Percentiles rank a stretch among this genome's conserved stretches.
These are phyloP conservation scores for Euspilapteryx auroguttella DNA, from an alignment of 2,888 invertebrate species.

Conservation along the genomic window DNA sequence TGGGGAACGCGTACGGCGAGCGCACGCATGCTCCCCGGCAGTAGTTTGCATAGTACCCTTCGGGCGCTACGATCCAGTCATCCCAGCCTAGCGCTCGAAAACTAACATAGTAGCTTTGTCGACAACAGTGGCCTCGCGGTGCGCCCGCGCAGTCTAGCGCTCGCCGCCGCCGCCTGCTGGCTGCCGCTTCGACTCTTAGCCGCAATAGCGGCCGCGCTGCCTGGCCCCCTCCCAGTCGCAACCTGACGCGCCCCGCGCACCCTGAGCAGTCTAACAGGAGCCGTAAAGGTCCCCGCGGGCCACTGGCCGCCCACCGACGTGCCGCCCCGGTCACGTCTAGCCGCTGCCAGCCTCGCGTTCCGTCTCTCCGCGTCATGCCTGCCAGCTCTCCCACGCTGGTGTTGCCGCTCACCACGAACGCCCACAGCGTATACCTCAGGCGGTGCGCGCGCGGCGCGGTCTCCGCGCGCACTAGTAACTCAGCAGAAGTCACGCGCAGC, in stretches of 20 bases:
- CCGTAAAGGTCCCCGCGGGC: constrained; percentile 63
- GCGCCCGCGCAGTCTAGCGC: constrained; percentile 80
- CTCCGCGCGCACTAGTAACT: constrained; percentile 70
- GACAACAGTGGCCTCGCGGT: constrained; percentile 68
- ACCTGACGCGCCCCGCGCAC: constrained; percentile 72
- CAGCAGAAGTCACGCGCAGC: constrained; percentile 75
- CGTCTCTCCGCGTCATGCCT: constrained; percentile 56
- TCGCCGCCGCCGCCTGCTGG: constrained; percentile 73
- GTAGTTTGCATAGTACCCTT: constrained; percentile 92
- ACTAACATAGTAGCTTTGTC: constrained; percentile 88
- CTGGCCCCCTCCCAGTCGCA: constrained; percentile 58
- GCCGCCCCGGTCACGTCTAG: constrained; percentile 81
- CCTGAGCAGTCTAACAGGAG: constrained; percentile 85
- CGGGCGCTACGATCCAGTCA: constrained; percentile 91
- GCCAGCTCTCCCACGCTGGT: constrained; percentile 56
- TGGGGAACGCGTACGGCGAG: constrained; percentile 81
- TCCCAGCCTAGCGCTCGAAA: constrained; percentile 92
- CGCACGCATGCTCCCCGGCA: constrained; percentile 89
- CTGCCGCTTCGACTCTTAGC: constrained; percentile 71
- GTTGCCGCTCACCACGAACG: constrained; percentile 69
- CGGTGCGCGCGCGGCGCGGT: constrained; percentile 24
- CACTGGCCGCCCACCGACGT: constrained; percentile 66
- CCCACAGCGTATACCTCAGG: constrained; percentile 68
- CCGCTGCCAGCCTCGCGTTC: constrained; percentile 82
- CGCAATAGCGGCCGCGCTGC: constrained; percentile 84